Evolutionary conservation across 2,797 vertebrate genomes (phyloP).

Genomic region (Aselliscus stoliczkanus): DNA sequence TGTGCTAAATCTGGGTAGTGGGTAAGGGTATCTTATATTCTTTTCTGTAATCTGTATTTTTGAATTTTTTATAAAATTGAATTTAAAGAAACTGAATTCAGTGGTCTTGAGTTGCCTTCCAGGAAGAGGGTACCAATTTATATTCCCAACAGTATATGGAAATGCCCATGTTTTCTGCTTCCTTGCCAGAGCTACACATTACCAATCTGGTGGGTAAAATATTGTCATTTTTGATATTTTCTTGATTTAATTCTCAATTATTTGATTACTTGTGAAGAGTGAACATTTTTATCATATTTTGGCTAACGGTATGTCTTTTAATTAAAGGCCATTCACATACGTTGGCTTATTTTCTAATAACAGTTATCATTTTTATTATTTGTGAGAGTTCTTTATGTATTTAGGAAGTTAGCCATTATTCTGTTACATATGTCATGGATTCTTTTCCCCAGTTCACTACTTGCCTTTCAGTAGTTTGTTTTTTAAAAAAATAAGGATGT

Average conservation of each 20-base stretch:
- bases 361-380: not conserved
- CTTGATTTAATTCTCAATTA: not conserved
- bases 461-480: not conserved
- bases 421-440: not conserved
- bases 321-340: not conserved
- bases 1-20: not conserved
- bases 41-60: not conserved
- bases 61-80: not conserved
- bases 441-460: not conserved
- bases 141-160: not conserved
- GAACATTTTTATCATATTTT: not conserved
- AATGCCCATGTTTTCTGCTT: not conserved
- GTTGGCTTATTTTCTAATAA: not conserved
- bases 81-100: not conserved
- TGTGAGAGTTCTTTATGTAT: not conserved
- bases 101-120: slow-evolving; percentile 6
- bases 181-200: not conserved
- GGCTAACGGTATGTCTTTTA: not conserved
- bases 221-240: not conserved
- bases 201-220: not conserved
- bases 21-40: not conserved
- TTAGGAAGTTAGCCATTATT: not conserved
- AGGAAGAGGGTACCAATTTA: not conserved
- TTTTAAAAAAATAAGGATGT: not conserved
- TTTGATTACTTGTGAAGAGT: not conserved